Percentiles rank a stretch among this genome's conserved stretches.
Evolutionary conservation across 2,888 invertebrate genomes (phyloP).

Genomic region (Ophion slaviceki): DNA sequence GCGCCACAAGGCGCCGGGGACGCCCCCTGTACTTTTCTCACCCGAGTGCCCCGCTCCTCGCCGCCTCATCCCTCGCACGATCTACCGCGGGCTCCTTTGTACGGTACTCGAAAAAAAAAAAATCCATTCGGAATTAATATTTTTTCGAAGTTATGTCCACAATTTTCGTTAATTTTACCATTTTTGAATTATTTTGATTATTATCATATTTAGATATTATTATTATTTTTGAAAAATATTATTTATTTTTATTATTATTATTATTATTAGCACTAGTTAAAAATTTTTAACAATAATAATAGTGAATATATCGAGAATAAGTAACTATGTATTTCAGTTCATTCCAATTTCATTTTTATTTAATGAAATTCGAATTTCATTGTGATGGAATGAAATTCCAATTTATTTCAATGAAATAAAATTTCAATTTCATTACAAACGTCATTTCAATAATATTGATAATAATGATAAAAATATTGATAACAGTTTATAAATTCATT

Average conservation of each 20-base stretch:
- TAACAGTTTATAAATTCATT: no score
- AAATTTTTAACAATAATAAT: not conserved
- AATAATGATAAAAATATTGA: no score
- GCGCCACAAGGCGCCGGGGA: slow-evolving; percentile 73
- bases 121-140: slow-evolving; percentile 5
- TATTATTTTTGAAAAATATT: no score
- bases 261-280: not conserved
- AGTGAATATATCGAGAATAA: no score
- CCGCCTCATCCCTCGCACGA: not conserved
- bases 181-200: not conserved
- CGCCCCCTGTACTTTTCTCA: slow-evolving; percentile 69
- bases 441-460: no score
- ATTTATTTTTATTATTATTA: not conserved
- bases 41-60: slow-evolving; percentile 47
- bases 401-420: no score
- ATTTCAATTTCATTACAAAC: no score
- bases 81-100: not conserved
- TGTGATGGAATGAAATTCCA: no score
- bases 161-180: not conserved
- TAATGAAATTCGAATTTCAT: no score
- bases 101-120: not conserved
- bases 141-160: not conserved
- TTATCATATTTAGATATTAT: no score
- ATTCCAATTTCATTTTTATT: no score
- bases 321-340: no score